A percentile compares a stretch with the other conserved stretches of the same genome.
phyloP scores from a whole-genome alignment of 2,888 invertebrate species.

The Sycophila texana region DNA sequence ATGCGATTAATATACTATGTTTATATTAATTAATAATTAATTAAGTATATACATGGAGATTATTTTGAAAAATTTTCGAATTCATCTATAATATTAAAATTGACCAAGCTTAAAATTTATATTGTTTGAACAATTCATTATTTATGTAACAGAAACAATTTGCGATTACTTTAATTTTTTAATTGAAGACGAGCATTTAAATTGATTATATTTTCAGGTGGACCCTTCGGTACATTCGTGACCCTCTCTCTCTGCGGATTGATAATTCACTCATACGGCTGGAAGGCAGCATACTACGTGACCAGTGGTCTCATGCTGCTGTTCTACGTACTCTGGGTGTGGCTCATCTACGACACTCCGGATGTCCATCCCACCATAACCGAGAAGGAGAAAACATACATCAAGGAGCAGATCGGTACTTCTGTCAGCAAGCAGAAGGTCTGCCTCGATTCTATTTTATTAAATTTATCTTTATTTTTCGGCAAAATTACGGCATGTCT shows the following conservation, averaged over 20 bases:
- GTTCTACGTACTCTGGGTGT: conserved; percentile 81
- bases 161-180: background rate
- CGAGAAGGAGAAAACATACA: conserved; percentile 81
- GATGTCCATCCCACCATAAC: conserved; percentile 81
- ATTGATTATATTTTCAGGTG: conserved; percentile 77
- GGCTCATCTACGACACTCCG: conserved; percentile 82
- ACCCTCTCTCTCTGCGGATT: conserved; percentile 84
- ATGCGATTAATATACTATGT: too few relatives aligned
- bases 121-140: too few relatives aligned
- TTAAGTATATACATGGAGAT: background rate
- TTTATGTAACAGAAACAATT: too few relatives aligned
- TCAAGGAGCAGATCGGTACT: conserved; percentile 74
- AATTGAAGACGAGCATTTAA: background rate
- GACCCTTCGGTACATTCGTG: conserved; percentile 84
- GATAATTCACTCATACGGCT: conserved; percentile 81
- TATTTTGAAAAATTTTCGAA: background rate
- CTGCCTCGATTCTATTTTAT: background rate
- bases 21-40: background rate
- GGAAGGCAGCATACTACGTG: conserved; percentile 83
- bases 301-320: conserved; percentile 79
- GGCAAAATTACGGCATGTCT: background rate
- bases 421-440: conserved; percentile 70
- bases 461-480: background rate
- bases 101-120: too few relatives aligned
- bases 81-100: background rate